A percentile compares a stretch with the other conserved stretches of the same genome.
Evolutionary conservation across 2,888 invertebrate species (phyloP).

Genomic region (Biston betularia): DNA sequence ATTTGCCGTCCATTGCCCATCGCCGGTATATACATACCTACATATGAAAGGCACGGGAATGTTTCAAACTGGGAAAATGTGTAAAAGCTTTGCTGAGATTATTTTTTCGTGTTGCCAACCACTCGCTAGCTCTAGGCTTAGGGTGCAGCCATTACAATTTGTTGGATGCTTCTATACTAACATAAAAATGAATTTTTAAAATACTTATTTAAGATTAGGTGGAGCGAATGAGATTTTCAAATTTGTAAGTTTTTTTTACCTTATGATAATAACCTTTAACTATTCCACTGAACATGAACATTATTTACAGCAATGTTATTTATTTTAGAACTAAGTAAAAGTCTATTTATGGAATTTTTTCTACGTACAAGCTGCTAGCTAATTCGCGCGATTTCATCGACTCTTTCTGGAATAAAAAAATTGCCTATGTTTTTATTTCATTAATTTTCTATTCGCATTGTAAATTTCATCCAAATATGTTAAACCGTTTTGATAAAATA

Average conservation of each 20-base stretch:
- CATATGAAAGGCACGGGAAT: constrained; percentile 59
- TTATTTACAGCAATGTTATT: background rate
- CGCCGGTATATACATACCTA: constrained; percentile 15
- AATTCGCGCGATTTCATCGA: too few relatives aligned
- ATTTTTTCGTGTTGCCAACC: constrained; percentile 44
- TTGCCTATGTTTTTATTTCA: too few relatives aligned
- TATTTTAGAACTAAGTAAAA: background rate
- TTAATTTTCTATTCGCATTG: too few relatives aligned
- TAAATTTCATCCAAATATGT: too few relatives aligned
- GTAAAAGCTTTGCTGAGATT: constrained; percentile 52
- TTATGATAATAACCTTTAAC: background rate
- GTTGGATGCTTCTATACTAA: constrained; percentile 11
- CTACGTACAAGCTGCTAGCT: background rate
- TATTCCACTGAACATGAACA: background rate
- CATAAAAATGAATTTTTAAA: constrained; percentile 14
- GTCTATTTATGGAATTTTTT: background rate
- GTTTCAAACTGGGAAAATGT: constrained; percentile 54
- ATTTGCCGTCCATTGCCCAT: constrained; percentile 66
- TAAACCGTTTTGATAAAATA: too few relatives aligned
- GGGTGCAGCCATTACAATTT: constrained; percentile 30
- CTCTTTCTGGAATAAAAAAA: too few relatives aligned
- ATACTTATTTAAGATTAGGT: background rate
- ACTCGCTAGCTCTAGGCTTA: constrained; percentile 16
- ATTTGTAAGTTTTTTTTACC: background rate
- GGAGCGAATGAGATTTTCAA: background rate